Base-by-base conservation (phyloP, 2,888 invertebrate species). In the Troides aeacus region DNA sequence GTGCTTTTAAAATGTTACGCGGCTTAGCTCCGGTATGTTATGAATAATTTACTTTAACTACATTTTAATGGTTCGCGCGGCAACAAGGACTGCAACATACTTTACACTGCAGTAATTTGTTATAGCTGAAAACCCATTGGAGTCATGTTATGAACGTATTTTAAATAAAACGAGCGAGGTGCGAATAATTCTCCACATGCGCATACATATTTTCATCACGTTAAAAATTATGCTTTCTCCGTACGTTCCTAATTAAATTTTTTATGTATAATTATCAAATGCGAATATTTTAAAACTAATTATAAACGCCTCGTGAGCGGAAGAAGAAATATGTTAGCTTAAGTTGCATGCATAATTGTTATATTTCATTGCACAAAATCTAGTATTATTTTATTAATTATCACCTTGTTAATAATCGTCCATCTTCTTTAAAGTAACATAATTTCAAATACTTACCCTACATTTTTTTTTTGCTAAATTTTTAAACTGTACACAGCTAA, bases 1-100 rank as follows among this genome's bases (percentile, higher is more conserved):
- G 64, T 53, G 64, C 64, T 64, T 64, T 69, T 69, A 64, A 64
- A 69, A 69, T 56, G 68, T 30, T 61, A 61, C 60, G 64, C 64
- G 56, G 64, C 64, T 60, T 56, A 60, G 56, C 60, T 61, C 10
- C 61, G 64, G 64, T 64, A 69, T 69, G 68, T 64, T 69, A 69
- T 69, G 60, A 69, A 69, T 69, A 69, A 69, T 64, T 69, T 69
- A 69, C 64, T 64, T 69, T 64, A 56, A 69, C 59, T 64, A 69
- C 64, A 69, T 69, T 69, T 69, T 69, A 64, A 69, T 69, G 68
- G 68, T 64, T 69, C 64, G 68, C 64, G 64, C 64, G 42, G 64
- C 60, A 69, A 64, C 60, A 69, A 60, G 64, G 68, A 42, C 56
- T 56, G 64, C 68, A 56, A 60, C 64, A 53, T 64, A 64, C 64